Evolutionary conservation across 2,113 vertebrate genomes (phyloP).

Genomic region (Platichthys flesus): DNA sequence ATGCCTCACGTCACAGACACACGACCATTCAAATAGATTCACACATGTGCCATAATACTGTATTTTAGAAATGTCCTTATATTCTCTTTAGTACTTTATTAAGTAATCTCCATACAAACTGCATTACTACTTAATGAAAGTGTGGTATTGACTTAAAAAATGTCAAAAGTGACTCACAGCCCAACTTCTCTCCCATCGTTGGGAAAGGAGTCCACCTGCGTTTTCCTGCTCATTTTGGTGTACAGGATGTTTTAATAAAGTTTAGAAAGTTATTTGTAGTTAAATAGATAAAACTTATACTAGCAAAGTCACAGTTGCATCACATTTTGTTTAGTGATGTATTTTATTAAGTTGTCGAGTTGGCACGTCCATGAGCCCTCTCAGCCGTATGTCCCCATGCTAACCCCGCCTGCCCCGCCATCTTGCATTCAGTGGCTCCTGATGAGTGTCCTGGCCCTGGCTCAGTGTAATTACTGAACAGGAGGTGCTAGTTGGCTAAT

Average conservation of each 20-base stretch:
- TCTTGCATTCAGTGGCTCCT: slow-evolving; percentile 60
- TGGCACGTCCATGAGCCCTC: background rate
- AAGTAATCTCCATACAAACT: too few relatives aligned
- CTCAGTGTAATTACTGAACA: slow-evolving; percentile 75
- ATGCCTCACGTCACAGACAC: too few relatives aligned
- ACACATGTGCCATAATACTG: background rate
- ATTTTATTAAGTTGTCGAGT: background rate
- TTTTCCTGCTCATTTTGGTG: too few relatives aligned
- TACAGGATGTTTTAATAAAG: too few relatives aligned
- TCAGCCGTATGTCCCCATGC: slow-evolving; percentile 45
- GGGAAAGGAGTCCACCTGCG: too few relatives aligned
- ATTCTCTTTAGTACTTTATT: too few relatives aligned
- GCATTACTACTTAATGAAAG: too few relatives aligned
- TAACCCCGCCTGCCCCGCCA: slow-evolving; percentile 35
- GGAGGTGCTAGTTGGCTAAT: slow-evolving; percentile 76
- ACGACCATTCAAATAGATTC: background rate
- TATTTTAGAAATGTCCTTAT: too few relatives aligned
- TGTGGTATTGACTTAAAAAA: too few relatives aligned
- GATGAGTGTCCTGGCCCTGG: slow-evolving; percentile 61
- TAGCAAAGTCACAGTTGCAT: background rate
- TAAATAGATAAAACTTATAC: background rate
- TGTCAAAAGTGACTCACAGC: too few relatives aligned
- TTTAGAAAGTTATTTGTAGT: too few relatives aligned
- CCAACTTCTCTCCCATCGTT: too few relatives aligned
- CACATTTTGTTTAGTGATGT: background rate